Conservation (phyloP, 2,113 vertebrate species). For the Cinclus cinclus region DNA sequence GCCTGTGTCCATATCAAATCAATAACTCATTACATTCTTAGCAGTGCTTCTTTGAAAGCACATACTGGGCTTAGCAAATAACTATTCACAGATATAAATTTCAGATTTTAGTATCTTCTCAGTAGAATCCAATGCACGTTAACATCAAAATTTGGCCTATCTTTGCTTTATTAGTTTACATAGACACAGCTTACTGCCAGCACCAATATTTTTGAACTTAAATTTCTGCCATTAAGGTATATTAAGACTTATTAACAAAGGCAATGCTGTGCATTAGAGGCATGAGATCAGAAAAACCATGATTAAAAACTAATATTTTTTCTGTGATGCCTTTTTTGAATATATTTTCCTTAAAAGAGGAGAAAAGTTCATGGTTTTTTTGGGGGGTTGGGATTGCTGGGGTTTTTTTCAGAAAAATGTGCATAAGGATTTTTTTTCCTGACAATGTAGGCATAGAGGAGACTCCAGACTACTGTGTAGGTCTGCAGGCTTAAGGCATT, state of each 20-base stretch:
- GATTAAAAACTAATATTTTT: background rate
- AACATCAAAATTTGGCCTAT: background rate
- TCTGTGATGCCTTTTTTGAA: background rate
- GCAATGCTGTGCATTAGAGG: background rate
- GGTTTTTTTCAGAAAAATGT: background rate
- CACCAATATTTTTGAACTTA: background rate
- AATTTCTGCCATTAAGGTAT: background rate
- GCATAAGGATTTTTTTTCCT: background rate
- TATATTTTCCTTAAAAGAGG: background rate
- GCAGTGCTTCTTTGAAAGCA: background rate
- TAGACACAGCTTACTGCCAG: background rate
- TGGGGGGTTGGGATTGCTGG: background rate
- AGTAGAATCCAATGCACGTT: background rate
- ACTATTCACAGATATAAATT: background rate
- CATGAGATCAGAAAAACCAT: background rate
- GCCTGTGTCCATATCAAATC: background rate
- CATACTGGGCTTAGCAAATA: background rate
- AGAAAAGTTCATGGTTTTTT: background rate
- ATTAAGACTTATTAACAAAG: background rate
- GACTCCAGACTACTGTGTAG: background rate
- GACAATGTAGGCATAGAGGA: background rate
- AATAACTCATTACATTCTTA: background rate
- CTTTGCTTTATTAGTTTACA: background rate
- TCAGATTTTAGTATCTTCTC: background rate
- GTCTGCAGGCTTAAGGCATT: background rate